phyloP scores from a whole-genome alignment of 2,797 vertebrate species.

The Coregonus suidteri region DNA sequence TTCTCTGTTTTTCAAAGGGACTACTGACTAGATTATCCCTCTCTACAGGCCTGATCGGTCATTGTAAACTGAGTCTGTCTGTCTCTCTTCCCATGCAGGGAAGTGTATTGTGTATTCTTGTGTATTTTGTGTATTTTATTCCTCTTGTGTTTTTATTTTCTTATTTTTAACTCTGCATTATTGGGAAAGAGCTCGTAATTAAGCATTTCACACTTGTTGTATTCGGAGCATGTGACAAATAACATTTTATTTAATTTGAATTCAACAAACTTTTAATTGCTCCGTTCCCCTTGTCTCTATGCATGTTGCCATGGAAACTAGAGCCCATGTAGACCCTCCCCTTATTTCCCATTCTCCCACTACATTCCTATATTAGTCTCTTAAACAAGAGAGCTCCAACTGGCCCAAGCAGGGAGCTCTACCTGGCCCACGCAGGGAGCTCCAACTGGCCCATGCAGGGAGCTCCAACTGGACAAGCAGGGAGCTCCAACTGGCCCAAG shows the following conservation, averaged over 20 bases:
- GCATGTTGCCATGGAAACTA: slow-evolving; percentile 48
- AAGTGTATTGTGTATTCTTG: not conserved
- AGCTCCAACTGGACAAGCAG: slow-evolving; percentile 24
- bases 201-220: too few species aligned
- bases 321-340: slow-evolving; percentile 6
- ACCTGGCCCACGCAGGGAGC: not conserved
- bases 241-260: slow-evolving; percentile 6
- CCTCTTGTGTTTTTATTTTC: too few species aligned
- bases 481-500: slow-evolving; percentile 37
- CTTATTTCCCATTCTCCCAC: not conserved
- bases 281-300: slow-evolving; percentile 26
- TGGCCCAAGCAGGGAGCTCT: not conserved
- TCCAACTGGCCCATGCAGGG: not conserved
- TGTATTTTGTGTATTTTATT: too few species aligned
- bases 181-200: not conserved
- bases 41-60: slow-evolving; percentile 38
- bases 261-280: slow-evolving; percentile 65
- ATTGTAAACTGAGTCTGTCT: slow-evolving; percentile 50
- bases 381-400: slow-evolving; percentile 19
- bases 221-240: too few species aligned
- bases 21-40: slow-evolving; percentile 43
- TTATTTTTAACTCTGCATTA: too few species aligned
- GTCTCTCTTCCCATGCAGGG: slow-evolving; percentile 34
- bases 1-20: slow-evolving; percentile 8
- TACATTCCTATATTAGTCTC: slow-evolving; percentile 20